Conservation (phyloP, 2,113 vertebrate species). For the Callionymus lyra region DNA sequence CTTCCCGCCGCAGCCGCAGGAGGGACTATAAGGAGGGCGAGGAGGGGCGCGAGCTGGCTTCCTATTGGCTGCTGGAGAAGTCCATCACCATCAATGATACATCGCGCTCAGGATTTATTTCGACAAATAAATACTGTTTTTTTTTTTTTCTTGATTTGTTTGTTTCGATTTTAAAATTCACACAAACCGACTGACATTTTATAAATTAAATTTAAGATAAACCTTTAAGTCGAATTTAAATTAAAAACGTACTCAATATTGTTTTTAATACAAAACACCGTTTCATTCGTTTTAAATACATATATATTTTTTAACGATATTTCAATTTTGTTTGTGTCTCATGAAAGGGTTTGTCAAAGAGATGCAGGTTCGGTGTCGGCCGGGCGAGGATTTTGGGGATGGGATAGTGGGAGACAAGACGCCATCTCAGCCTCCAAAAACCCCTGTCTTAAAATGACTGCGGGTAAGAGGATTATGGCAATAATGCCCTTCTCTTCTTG, state of each 20-base stretch:
- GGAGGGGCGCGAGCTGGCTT: slow-evolving; percentile 62
- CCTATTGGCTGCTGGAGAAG: slow-evolving; percentile 76
- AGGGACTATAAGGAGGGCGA: slow-evolving; percentile 80
- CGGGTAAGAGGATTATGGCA: slow-evolving; percentile 99
- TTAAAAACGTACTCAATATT: too few relatives aligned
- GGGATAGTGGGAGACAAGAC: slow-evolving; percentile 76
- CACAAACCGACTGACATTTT: too few relatives aligned
- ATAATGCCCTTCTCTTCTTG: slow-evolving; percentile 98
- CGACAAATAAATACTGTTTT: too few relatives aligned
- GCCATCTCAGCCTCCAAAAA: slow-evolving; percentile 84
- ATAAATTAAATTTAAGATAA: too few relatives aligned
- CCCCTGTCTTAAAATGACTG: slow-evolving; percentile 91
- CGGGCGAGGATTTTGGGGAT: slow-evolving; percentile 78
- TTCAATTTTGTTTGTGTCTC: slow-evolving; percentile 73
- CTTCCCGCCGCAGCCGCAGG: slow-evolving; percentile 31
- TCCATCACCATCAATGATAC: slow-evolving; percentile 68
- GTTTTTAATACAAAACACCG: too few relatives aligned
- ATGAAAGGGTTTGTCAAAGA: slow-evolving; percentile 71
- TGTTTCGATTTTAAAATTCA: too few relatives aligned
- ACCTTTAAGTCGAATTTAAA: too few relatives aligned
- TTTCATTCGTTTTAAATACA: too few relatives aligned
- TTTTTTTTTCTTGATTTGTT: too few relatives aligned
- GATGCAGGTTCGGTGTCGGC: slow-evolving; percentile 68
- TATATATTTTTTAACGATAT: slow-evolving; percentile 20
- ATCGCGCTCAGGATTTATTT: slow-evolving; percentile 27